Percentiles rank a stretch among this genome's conserved stretches.
Conservation (phyloP, 2,113 vertebrate genomes). For the Zosterops borbonicus region DNA sequence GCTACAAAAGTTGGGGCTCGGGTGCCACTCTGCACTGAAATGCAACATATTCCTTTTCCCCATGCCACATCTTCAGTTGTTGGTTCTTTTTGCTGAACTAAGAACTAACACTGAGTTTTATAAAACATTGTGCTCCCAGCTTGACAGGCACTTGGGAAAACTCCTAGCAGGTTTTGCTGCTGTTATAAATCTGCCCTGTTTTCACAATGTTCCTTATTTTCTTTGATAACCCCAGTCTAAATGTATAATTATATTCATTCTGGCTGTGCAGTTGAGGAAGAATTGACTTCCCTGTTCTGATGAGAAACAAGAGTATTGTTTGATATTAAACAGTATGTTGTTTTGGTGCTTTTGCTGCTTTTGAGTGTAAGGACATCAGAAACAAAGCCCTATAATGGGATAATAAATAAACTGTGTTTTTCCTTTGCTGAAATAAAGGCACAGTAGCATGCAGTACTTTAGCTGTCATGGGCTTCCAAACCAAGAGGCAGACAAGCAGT, state of each 20-base stretch:
- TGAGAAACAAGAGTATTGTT: conserved; percentile 44
- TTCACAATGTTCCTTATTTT: background rate
- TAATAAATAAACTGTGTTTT: conserved; percentile 25
- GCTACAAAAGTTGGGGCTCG: background rate
- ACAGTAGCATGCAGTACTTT: background rate
- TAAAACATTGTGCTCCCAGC: background rate
- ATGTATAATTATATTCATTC: background rate
- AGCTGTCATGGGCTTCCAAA: background rate
- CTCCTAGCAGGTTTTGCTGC: background rate
- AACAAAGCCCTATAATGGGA: background rate
- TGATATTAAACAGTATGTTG: conserved; percentile 38
- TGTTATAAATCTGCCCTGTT: background rate
- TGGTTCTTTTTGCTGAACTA: background rate
- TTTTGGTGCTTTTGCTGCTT: conserved; percentile 20
- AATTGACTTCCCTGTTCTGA: background rate
- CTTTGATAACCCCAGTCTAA: background rate
- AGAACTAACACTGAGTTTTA: background rate
- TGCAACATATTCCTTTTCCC: background rate
- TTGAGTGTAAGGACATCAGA: background rate
- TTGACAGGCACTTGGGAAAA: background rate
- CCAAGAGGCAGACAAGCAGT: background rate
- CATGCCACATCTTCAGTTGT: background rate
- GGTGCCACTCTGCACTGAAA: background rate
- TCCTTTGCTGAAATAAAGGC: background rate
- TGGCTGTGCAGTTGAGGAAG: background rate